phyloP scores from a whole-genome alignment of 2,113 vertebrate genomes.

The Dryoscopus gambensis region DNA sequence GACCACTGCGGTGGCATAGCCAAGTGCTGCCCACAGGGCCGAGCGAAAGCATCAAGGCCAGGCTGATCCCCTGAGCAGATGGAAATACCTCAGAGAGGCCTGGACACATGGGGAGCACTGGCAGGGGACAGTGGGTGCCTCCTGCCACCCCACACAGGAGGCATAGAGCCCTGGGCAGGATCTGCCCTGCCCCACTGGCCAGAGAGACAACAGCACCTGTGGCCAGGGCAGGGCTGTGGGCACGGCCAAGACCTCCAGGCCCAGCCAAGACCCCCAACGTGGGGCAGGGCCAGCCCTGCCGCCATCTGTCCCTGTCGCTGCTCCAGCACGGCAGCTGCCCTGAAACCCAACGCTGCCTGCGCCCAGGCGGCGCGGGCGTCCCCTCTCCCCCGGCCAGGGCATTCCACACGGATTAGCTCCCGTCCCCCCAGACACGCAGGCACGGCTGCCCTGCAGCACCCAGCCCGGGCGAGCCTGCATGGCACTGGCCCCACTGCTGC shows the following conservation, averaged over 20 bases:
- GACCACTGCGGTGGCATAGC: neutral
- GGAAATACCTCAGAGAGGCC: neutral
- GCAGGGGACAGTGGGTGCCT: neutral
- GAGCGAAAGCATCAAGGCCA: neutral
- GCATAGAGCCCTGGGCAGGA: neutral
- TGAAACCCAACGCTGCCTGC: constrained; percentile 53
- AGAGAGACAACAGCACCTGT: neutral
- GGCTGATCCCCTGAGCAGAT: neutral
- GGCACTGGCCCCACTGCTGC: neutral
- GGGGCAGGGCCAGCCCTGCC: neutral
- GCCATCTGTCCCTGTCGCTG: constrained; percentile 54
- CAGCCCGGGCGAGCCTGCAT: fast-evolving
- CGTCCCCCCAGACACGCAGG: neutral
- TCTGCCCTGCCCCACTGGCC: fast-evolving
- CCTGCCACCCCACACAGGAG: neutral
- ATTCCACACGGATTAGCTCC: constrained; percentile 47
- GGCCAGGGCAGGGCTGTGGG: neutral
- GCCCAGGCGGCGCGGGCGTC: neutral
- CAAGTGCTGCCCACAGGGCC: fast-evolving
- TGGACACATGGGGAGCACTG: fast-evolving
- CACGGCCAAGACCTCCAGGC: neutral
- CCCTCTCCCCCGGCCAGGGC: neutral
- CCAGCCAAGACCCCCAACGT: neutral
- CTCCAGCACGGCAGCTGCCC: constrained; percentile 33
- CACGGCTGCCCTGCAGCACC: neutral